These are phyloP conservation scores for Zele albiditarsus DNA, from an alignment of 2,888 invertebrate genomes.

Conservation along the genomic window DNA sequence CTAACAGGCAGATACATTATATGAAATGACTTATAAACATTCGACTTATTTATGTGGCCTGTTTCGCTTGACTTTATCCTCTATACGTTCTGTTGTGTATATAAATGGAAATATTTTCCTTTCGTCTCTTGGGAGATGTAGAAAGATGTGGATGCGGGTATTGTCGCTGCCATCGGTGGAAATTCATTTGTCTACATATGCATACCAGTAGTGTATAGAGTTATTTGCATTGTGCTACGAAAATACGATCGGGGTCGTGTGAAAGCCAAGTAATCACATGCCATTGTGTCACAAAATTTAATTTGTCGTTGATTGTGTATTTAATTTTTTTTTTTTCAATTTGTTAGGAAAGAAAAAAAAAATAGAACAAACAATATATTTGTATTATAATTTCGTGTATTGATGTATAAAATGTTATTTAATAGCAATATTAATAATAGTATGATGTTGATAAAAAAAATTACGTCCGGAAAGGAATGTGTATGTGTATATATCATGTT, in stretches of 20 bases:
- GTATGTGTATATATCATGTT: neutral
- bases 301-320: neutral
- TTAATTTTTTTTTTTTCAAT: neutral
- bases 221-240: neutral
- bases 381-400: no score
- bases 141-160: neutral
- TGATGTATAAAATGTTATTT: no score
- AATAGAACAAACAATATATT: no score
- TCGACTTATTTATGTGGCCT: no score
- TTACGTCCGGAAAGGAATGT: no score
- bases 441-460: no score
- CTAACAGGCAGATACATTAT: no score
- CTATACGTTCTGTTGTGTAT: neutral
- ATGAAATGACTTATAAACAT: no score
- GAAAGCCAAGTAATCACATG: neutral
- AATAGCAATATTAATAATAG: no score
- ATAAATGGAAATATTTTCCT: slow-evolving; percentile 1
- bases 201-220: neutral
- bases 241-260: neutral
- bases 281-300: neutral
- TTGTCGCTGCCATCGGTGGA: neutral
- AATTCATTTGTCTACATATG: slow-evolving; percentile 1
- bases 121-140: neutral
- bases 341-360: neutral
- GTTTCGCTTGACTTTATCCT: no score